Base-by-base conservation (phyloP, 2,113 vertebrate genomes). In the Eptesicus fuscus region DNA sequence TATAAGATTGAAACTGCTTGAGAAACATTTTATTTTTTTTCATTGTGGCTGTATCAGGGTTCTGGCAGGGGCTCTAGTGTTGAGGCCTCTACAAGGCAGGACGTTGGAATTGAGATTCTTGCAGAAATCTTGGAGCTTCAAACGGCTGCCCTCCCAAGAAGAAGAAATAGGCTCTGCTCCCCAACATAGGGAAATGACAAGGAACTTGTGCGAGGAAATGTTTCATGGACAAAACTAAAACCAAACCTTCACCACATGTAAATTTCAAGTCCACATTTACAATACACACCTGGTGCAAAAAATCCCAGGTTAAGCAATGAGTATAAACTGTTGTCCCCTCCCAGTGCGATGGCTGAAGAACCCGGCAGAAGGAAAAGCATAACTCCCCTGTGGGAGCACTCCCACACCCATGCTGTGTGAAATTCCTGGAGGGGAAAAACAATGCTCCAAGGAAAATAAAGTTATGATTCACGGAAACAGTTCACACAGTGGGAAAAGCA, bases 201-300 rank as follows among this genome's bases (percentile, higher is more conserved):
- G n/a, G 22, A 71, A 37, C 76, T 22, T 28, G 69, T 6, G 0
- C 4, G 9, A n/a, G n/a, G n/a, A 16, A 40, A 67, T 95, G 12
- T 51, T 61, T 94, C 9, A 71, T 91, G 47, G 51, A 83, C 70
- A 63, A 96, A 94, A 83, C 8, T 9, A 71, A 87, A 91, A 71
- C 69, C 25, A 32, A 47, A 20, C 35, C 49, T 88, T 69, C 2
- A 63, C 37, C 56, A 79, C 32, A 22, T 73, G 73, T 51, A 35
- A 59, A 35, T 67, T 51, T 89, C 56, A 17, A 74, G n/a, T 42
- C 53, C 22, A 17, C 56, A 69, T 25, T 69, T 92, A 42, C 20
- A 25, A 42, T 49, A 59, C 25, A 40, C 10, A 70, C 11, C 1
- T 44, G 47, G 42, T 61, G 5, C 40, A 67, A 90, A 95, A 86